Base-by-base conservation (phyloP, 2,113 vertebrate genomes). In the Morone saxatilis region DNA sequence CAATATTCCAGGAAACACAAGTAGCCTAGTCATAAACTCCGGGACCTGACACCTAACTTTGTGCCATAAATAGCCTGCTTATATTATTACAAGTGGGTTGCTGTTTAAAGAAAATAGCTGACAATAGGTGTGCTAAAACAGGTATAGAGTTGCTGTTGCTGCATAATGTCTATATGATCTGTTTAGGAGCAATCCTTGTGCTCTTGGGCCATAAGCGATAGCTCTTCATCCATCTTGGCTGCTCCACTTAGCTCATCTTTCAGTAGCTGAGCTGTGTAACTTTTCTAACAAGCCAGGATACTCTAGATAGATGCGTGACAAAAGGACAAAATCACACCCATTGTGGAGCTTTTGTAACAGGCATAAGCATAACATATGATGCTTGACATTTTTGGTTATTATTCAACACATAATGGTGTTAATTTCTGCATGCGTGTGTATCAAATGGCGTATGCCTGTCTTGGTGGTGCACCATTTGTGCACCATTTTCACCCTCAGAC, bases 201-300 rank as follows among this genome's bases (percentile, higher is more conserved):
- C 89, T 91, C 65, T 62, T 68, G 50, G 86, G 86, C 81, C 78
- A 88, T 59, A 80, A 86, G 51, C 19, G 48, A 91, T 82, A 82
- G 79, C 78, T 56, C 47, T 20, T 65, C 69, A 54, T 76, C 76
- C 80, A 86, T 84, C 76, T 87, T 78, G 66, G 71, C 63, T 88
- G 86, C 77, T 91, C 88, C 76, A 89, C 66, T 89, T 92, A 88
- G 84, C 82, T 92, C 86, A 8, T 72, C 87, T 92, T 92, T 91
- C 90, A 85, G 57, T 70, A n/a, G 66, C 79, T 74, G 65, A 86
- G 80, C 74, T 79, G 81, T 57, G 63, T 54, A 66, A 66, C 86
- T 66, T 76, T 80, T n/a, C 81, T 45, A 53, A 76, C 25, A 59
- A 63, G 63, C 51, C 45, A 25, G 65, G 88, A 90, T 74, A 93